Evolutionary conservation across 2,113 vertebrate genomes (phyloP).

Genomic region (Poeciliopsis turrubarensis): DNA sequence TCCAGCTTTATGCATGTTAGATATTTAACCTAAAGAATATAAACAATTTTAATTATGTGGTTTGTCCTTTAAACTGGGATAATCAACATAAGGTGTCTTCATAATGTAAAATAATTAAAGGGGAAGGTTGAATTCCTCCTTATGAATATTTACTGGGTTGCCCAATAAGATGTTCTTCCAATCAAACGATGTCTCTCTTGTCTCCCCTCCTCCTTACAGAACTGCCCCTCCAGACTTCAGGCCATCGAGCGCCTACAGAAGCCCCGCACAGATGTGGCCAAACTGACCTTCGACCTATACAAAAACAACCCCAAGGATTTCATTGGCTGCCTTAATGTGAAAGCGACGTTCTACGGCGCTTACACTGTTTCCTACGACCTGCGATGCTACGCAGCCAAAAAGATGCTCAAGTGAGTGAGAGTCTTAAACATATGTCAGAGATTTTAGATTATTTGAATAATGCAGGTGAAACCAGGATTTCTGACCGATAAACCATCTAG

Average conservation of each 20-base stretch:
- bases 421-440: neutral
- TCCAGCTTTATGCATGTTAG: neutral
- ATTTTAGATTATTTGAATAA: neutral
- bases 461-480: neutral
- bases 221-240: slow-evolving; percentile 56
- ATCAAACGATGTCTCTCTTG: neutral
- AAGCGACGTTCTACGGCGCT: slow-evolving; percentile 89
- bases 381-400: slow-evolving; percentile 85
- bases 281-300: slow-evolving; percentile 91
- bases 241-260: slow-evolving; percentile 58
- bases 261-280: slow-evolving; percentile 88
- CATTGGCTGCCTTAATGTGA: slow-evolving; percentile 91
- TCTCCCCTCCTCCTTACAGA: slow-evolving; percentile 31
- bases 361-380: slow-evolving; percentile 92
- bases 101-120: no score
- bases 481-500: no score
- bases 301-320: slow-evolving; percentile 90
- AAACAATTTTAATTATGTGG: no score
- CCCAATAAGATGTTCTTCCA: neutral
- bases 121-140: neutral
- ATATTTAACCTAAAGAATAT: neutral
- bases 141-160: neutral
- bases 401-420: slow-evolving; percentile 62
- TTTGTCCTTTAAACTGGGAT: no score
- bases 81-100: no score